These are phyloP conservation scores for Drosophila oshimai DNA, from an alignment of 1,140 invertebrate species.

Conservation along the genomic window DNA sequence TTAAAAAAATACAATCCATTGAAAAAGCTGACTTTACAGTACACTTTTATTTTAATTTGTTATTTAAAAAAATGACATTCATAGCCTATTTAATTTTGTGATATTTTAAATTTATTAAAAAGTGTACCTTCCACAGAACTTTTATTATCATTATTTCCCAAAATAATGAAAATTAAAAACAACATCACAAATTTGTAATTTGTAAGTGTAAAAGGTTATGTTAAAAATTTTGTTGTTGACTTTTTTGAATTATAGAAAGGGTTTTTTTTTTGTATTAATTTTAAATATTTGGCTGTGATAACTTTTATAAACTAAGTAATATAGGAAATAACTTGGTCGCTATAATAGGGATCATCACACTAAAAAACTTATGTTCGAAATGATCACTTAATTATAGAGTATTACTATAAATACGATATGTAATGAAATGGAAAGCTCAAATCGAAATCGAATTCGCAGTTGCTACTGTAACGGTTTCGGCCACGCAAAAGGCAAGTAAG, in stretches of 20 bases:
- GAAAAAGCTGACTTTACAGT: neutral
- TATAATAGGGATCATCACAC: no score
- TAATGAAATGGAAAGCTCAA: slow-evolving; percentile 44
- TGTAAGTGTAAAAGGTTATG: no score
- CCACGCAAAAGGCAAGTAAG: slow-evolving; percentile 53
- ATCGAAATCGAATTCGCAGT: slow-evolving; percentile 53
- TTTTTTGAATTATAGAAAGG: no score
- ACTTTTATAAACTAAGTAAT: no score
- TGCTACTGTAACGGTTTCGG: slow-evolving; percentile 60
- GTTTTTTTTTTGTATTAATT: no score
- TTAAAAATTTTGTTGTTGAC: no score
- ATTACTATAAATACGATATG: neutral
- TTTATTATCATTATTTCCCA: no score
- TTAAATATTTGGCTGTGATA: no score
- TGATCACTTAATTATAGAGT: neutral
- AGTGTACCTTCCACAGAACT: no score
- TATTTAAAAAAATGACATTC: neutral
- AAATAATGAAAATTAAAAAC: no score
- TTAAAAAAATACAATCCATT: neutral
- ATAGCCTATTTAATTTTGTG: neutral
- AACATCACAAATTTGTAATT: no score
- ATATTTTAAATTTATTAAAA: neutral
- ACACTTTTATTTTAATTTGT: neutral
- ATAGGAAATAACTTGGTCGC: no score
- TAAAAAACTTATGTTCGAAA: neutral